Evolutionary conservation across 2,113 vertebrate species (phyloP).

Genomic region (Boulengeromyrus knoepffleri): DNA sequence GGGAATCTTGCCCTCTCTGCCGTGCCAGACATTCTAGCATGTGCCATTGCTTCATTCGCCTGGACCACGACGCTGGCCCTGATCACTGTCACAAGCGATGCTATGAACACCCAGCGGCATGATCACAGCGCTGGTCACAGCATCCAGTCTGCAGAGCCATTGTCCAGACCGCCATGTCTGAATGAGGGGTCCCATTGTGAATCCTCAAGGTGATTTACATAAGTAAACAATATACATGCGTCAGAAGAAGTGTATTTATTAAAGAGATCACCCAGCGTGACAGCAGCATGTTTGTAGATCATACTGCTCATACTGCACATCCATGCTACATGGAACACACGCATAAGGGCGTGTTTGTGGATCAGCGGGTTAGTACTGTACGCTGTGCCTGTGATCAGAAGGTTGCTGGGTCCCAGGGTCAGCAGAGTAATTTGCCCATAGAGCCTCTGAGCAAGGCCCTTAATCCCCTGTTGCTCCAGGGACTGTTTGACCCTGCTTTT

Average conservation of each 20-base stretch:
- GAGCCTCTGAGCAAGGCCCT: background rate
- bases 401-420: background rate
- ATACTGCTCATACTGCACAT: background rate
- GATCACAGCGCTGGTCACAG: background rate
- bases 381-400: background rate
- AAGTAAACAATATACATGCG: background rate
- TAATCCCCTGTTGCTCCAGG: background rate
- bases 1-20: background rate
- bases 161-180: background rate
- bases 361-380: background rate
- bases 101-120: background rate
- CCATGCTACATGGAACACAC: background rate
- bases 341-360: background rate
- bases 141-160: background rate
- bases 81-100: background rate
- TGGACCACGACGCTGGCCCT: background rate
- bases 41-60: background rate
- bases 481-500: background rate
- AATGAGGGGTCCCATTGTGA: background rate
- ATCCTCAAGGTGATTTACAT: background rate
- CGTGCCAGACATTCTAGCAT: background rate
- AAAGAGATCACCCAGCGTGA: background rate
- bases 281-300: background rate
- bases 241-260: background rate
- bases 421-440: background rate